Percentiles rank a stretch among this genome's conserved stretches.
phyloP scores from a whole-genome alignment of 2,888 invertebrate species.

The Eupithecia exiguata region DNA sequence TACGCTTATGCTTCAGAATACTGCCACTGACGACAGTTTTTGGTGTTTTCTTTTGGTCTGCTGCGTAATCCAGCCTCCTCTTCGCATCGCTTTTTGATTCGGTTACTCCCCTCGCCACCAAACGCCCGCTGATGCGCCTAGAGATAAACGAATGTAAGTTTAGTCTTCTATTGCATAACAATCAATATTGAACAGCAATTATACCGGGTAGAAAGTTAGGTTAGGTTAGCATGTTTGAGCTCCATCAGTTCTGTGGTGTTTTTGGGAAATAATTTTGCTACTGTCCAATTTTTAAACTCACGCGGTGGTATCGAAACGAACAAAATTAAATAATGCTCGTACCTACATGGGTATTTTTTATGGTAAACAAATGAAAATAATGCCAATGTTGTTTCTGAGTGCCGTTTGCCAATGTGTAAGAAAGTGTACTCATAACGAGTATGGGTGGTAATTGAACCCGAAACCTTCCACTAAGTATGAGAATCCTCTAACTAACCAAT shows the following conservation, averaged over 20 bases:
- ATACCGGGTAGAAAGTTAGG: neutral
- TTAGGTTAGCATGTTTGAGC: neutral
- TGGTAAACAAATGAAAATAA: no score
- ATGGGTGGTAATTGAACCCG: no score
- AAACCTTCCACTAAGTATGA: no score
- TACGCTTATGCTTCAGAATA: conserved; percentile 76
- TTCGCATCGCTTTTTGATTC: conserved; percentile 65
- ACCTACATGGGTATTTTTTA: no score
- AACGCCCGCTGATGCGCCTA: conserved; percentile 76
- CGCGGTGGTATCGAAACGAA: neutral
- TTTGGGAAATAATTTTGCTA: neutral
- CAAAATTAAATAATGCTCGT: neutral
- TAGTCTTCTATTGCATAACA: neutral
- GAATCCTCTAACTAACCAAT: no score
- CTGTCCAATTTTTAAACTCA: neutral
- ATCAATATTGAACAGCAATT: neutral
- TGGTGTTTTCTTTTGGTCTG: conserved; percentile 62
- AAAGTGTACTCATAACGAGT: no score
- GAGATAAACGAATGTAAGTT: conserved; percentile 22
- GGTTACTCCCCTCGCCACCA: conserved; percentile 65
- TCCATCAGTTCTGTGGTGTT: neutral
- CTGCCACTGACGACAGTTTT: conserved; percentile 70
- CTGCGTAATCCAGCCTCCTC: conserved; percentile 71
- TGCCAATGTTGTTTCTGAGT: no score
- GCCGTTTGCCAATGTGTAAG: no score